These are phyloP conservation scores for Odontocolon sp. DNA, from an alignment of 2,888 invertebrate species.

Conservation along the genomic window DNA sequence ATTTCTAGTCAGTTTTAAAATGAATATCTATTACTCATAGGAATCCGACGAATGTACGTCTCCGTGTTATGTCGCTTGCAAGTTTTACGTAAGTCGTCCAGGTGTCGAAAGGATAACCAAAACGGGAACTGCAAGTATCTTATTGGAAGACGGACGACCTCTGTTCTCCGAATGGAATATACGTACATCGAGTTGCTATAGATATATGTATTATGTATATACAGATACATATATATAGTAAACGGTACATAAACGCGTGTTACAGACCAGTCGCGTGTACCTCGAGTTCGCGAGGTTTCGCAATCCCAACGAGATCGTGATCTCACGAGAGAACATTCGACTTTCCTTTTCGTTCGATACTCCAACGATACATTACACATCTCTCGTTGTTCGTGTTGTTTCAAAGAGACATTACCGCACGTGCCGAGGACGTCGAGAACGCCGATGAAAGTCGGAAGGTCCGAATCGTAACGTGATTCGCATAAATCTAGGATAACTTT, in stretches of 20 bases:
- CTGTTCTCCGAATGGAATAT: background rate
- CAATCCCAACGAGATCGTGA: conserved; percentile 68
- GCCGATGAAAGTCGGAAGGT: conserved; percentile 14
- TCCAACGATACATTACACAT: conserved; percentile 61
- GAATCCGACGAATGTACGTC: conserved; percentile 15
- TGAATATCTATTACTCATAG: conserved; percentile 12
- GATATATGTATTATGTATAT: background rate
- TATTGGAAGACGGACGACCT: conserved; percentile 33
- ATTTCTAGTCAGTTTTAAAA: background rate
- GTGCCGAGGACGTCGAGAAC: conserved; percentile 20
- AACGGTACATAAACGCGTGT: conserved; percentile 12
- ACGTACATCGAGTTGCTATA: conserved; percentile 8
- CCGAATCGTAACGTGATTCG: background rate
- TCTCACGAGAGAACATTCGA: conserved; percentile 65
- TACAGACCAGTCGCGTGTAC: conserved; percentile 26
- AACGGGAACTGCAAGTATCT: conserved; percentile 10
- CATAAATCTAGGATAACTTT: background rate
- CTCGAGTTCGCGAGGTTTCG: conserved; percentile 60
- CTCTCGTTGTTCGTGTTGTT: conserved; percentile 56
- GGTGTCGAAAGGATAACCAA: conserved; percentile 27
- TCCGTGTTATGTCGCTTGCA: background rate
- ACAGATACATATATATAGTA: background rate
- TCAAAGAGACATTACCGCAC: conserved; percentile 62
- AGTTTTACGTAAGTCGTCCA: conserved; percentile 20
- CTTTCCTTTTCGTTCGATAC: conserved; percentile 69